These are phyloP conservation scores for Alloscopus bannaensis DNA, from an alignment of 2,888 invertebrate genomes.

Conservation along the genomic window DNA sequence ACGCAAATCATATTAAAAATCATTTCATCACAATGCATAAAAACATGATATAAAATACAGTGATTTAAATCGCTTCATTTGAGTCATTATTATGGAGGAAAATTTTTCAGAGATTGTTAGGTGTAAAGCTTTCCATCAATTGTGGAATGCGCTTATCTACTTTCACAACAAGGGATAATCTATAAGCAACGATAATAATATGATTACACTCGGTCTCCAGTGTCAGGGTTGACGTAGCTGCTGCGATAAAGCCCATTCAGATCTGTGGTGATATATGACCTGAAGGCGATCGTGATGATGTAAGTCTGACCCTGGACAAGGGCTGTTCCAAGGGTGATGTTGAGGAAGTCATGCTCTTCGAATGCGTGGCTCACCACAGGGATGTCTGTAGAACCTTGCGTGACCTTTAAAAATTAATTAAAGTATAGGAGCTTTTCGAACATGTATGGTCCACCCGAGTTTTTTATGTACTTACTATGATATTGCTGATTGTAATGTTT, in stretches of 20 bases:
- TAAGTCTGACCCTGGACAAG: slow-evolving; percentile 50
- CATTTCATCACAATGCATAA: background rate
- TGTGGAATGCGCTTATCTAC: background rate
- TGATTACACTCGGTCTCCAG: slow-evolving; percentile 45
- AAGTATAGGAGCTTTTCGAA: background rate
- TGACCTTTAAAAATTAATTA: slow-evolving; percentile 4
- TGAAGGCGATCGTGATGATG: slow-evolving; percentile 53
- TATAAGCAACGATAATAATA: background rate
- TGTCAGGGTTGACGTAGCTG: slow-evolving; percentile 56
- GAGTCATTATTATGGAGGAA: background rate
- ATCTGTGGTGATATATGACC: slow-evolving; percentile 48
- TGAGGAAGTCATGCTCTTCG: slow-evolving; percentile 18
- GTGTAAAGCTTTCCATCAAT: no score
- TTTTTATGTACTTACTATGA: slow-evolving; percentile 25
- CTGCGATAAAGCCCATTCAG: slow-evolving; percentile 68
- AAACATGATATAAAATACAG: no score
- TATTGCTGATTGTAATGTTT: slow-evolving; percentile 30
- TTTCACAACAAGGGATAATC: background rate
- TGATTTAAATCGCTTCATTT: background rate
- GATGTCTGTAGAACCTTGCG: slow-evolving; percentile 26
- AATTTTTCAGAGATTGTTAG: no score
- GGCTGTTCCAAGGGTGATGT: slow-evolving; percentile 24
- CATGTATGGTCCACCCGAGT: background rate
- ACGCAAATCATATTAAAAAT: slow-evolving; percentile 40
- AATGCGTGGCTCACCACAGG: background rate